Base-by-base conservation (phyloP, 1,140 invertebrate species). In the Drosophila equinoxialis region DNA sequence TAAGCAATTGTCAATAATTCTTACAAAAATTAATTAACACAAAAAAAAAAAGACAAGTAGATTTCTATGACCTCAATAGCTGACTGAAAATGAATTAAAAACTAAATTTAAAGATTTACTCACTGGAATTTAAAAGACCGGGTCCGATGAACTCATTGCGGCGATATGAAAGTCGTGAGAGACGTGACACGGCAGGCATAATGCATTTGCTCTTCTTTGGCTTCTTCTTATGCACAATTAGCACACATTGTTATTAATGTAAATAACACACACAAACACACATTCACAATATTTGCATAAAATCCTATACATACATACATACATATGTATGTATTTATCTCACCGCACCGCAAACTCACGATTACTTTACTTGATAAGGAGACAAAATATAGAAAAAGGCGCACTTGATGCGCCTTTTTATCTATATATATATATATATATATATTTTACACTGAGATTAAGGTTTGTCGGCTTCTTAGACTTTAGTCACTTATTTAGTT, bases 131-230 rank as follows among this genome's bases (percentile, higher is more conserved):
- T 14, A 62, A 62, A 62, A 62, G 60, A 8, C 60, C 60, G 6
- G 60, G 60, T 11, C 41, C 60, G 5, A 39, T 30, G n/a, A 62
- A 62, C 39, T 62, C 60, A 45, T 42, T 62, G 17, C 60, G 60
- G 13, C 60, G 37, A 42, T 62, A 45, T 37, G 60, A 59, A 6
- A 59, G 35, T 17, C 57, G 57, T 51, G 45, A 51, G 2, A 39
- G 33, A 20, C 57, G 57, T 20, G 57, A 59, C 33, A 59, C 57
- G 57, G 57, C 57, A 20, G 57, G 57, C 57, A 59, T 59, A 35
- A 59, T 59, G 17, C 55, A 58, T 58, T 20, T 23, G 45, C 45
- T 51, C 45, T 51, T 51, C 45, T 51, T 51, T 51, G 45, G 45
- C 45, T 51, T 51, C 45, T 20, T 48, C 17, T 51, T 51, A 51